phyloP scores from a whole-genome alignment of 1,140 invertebrate species.

The Zaprionus lachaisei region DNA sequence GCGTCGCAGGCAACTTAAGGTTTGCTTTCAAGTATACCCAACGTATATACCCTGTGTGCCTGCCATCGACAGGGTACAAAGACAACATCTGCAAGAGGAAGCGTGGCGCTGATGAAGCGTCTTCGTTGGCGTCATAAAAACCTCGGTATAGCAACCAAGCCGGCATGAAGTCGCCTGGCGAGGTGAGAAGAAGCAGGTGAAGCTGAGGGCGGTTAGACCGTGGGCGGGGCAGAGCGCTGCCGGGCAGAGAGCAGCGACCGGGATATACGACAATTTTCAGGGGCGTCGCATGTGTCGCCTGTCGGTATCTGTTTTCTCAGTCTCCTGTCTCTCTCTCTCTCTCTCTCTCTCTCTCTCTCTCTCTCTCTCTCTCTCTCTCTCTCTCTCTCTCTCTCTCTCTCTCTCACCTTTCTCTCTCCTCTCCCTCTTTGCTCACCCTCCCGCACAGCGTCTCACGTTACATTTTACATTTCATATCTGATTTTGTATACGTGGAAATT shows the following conservation, averaged over 20 bases:
- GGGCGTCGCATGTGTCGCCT: conserved; percentile 13
- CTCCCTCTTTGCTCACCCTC: not conserved
- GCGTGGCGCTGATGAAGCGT: conserved; percentile 46
- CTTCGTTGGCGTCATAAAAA: conserved; percentile 29
- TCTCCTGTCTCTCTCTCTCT: not conserved
- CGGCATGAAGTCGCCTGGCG: not conserved
- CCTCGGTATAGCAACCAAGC: conserved; percentile 1
- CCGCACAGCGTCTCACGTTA: conserved; percentile 27
- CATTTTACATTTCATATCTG: conserved; percentile 81
- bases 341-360: not conserved
- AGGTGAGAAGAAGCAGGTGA: not conserved
- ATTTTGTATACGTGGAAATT: conserved; percentile 76
- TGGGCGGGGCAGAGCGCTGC: not conserved
- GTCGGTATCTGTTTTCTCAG: conserved; percentile 8
- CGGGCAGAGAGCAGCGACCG: conserved; percentile 3
- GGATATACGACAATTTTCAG: conserved; percentile 16
- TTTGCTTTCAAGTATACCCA: not conserved
- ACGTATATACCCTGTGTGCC: not conserved
- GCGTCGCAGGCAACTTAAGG: not conserved
- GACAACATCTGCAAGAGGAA: conserved; percentile 38
- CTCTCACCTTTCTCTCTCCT: not conserved
- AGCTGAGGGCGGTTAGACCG: not conserved
- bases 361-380: not conserved
- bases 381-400: not conserved
- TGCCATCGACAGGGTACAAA: conserved; percentile 10